Percentiles rank a stretch among this genome's conserved stretches.
These are phyloP conservation scores for Embidobia sp. DNA, from an alignment of 2,888 invertebrate genomes.

Conservation along the genomic window DNA sequence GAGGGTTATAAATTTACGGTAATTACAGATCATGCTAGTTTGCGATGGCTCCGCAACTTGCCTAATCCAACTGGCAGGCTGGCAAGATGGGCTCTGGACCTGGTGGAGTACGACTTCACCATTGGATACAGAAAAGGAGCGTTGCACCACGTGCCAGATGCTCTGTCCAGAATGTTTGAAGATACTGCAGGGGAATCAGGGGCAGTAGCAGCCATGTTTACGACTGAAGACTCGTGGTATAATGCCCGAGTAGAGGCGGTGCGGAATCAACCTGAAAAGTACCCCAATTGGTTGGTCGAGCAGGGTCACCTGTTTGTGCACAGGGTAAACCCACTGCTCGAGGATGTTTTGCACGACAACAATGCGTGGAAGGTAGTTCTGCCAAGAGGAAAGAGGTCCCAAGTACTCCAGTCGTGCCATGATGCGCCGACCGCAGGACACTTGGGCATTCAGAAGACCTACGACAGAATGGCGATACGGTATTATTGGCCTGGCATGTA, in stretches of 20 bases:
- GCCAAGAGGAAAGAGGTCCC: not conserved
- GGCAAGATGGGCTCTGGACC: slow-evolving; percentile 28
- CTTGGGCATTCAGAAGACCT: not conserved
- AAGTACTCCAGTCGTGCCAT: not conserved
- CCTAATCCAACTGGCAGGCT: slow-evolving; percentile 62
- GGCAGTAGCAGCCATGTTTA: no score
- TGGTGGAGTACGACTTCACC: not conserved
- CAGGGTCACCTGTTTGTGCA: not conserved
- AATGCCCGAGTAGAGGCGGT: not conserved
- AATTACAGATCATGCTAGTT: slow-evolving; percentile 65
- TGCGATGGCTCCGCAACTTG: slow-evolving; percentile 63
- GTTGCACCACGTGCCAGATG: slow-evolving; percentile 21
- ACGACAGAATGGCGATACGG: not conserved
- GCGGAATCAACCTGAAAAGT: not conserved
- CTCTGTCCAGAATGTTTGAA: no score
- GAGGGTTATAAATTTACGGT: slow-evolving; percentile 64
- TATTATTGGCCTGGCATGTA: slow-evolving; percentile 12
- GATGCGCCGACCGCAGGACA: slow-evolving; percentile 4
- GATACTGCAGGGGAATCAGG: no score
- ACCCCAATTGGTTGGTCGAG: not conserved
- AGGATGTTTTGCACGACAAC: not conserved
- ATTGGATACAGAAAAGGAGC: slow-evolving; percentile 10
- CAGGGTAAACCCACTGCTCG: not conserved
- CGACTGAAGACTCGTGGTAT: not conserved
- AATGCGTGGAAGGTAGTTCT: slow-evolving; percentile 11